Base-by-base conservation (phyloP, 30 jellyfish, hydroid and myxozoan species). In the Hydra vulgaris region DNA sequence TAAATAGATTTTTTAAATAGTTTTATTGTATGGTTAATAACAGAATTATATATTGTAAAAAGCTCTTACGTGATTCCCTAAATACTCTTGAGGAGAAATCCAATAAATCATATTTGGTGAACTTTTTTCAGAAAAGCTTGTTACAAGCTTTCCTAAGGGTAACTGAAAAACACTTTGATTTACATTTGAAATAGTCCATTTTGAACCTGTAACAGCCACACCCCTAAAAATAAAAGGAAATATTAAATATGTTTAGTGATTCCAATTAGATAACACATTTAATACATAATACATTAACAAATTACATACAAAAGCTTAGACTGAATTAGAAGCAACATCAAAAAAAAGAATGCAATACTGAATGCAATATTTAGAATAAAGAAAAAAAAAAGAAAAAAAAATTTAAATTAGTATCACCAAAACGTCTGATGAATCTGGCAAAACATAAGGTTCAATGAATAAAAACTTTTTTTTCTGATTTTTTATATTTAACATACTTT, bases 11-110 rank as follows among this genome's bases (percentile, higher is more conserved):
- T n/a, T n/a, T n/a, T n/a, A n/a, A n/a, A n/a, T n/a, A n/a, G n/a
- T n/a, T n/a, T n/a, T n/a, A n/a, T n/a, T n/a, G n/a, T n/a, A n/a
- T n/a, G n/a, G n/a, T n/a, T n/a, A n/a, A n/a, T n/a, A n/a, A n/a
- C n/a, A n/a, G n/a, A n/a, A n/a, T n/a, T n/a, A n/a, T n/a, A n/a
- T 40, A 3, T 3, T 40, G 16, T 23, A 68, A 22, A 80, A 22
- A 22, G 5, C 8, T 18, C 87, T 24, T 76, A 87, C 95, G 72
- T 86, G 92, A 76, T 87, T 87, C 7, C 88, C 82, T 25, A 87
- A 74, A 72, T 73, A 87, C 3, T 74, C 91, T 71, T 76, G 25
- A 1, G 95, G 95, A 7, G 91, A 87, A 20, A 76, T 83, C 95
- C 90, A 87, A 74, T 73, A 81, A 23, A 86, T 83, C 18, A 54